Base-by-base conservation (phyloP, 92 coral and sea anemone species). In the Zoanthus sociatus region DNA sequence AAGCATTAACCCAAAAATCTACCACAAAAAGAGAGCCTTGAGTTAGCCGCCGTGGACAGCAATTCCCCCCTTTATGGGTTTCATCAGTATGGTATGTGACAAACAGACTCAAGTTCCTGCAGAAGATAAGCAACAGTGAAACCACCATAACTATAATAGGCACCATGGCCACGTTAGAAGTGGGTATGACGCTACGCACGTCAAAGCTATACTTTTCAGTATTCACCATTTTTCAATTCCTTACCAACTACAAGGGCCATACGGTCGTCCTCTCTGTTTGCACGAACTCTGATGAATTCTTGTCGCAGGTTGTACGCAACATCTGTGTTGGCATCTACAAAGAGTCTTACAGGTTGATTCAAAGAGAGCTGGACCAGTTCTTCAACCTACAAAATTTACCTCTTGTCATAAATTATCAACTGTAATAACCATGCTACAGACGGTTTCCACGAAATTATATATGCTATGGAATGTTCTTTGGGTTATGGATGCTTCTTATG, bases 241-340 rank as follows among this genome's bases (percentile, higher is more conserved):
- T 26, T 87, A 97, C 99, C 99, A 90, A 95, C 88, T 14, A 95
- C 96, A 63, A 97, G 82, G 3, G 99, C 98, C 73, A 93, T 77
- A 33, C 99, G 94, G 32, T 95, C 99, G 0, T 93, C 95, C 55
- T 95, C 98, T 83, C 99, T 90, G 92, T 91, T 95, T 56, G 91
- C 78, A 51, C 98, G 90, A 84, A 97, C 95, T 86, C 99, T 91
- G 16, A 97, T 84, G 81, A 97, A 97, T 88, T 97, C 99, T 74
- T 97, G 99, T 26, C 98, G 89, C 58, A 97, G 82, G 78, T 97
- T 97, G 73, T 95, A 89, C 18, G 99, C 99, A 61, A 97, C 99
- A 31, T 97, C 98, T 2, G 99, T 97, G 87, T 93, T 93, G 73
- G 93, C 95, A 74, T 97, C 98, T 8, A 97, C 94, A 86, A 97